Base-by-base conservation (phyloP, 2,797 vertebrate species). In the Clarias laeviceps region DNA sequence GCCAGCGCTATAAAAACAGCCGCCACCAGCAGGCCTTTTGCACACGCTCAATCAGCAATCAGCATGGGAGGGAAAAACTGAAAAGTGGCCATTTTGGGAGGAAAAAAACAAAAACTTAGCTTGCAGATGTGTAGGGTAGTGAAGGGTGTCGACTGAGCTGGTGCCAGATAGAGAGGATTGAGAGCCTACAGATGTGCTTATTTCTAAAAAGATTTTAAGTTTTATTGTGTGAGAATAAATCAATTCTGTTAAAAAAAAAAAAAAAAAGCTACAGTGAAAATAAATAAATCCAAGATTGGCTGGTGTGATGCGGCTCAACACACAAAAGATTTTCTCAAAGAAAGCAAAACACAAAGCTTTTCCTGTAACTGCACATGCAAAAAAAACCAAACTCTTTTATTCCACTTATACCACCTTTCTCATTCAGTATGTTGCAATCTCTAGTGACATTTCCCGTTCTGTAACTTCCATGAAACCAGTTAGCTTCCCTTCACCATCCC, bases 21-120 rank as follows among this genome's bases (percentile, higher is more conserved):
- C 29, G 84, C 80, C 72, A 59, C 80, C 62, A 82, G 40, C 50
- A 85, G 32, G 32, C 27, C 54, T 82, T 79, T 64, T 70, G 69
- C 68, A 77, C 18, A 62, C 65, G 1, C 57, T 56, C 22, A 64
- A 45, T 77, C 72, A 69, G 85, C 14, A 78, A 56, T 45, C 62
- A 62, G 85, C 20, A 34, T 14, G 29, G 72, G 9, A 70, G 65
- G 34, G 37, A 32, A 54, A 9, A 56, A 62, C 54, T 3, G 1
- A 1, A 14, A 22, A 12, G 17, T 22, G 20, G 57, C 24, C 12
- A 9, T 65, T 32, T 65, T 69, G 50, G 40, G 7, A 61, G 7
- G 54, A 29, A 11, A 40, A n/a, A 66, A 32, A 66, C 1, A 3
- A 3, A 18, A 34, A 34, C 14, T 15, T 68, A 17, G 8, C 22